Evolutionary conservation across 2,113 vertebrate genomes (phyloP).

Genomic region (Gavia stellata): DNA sequence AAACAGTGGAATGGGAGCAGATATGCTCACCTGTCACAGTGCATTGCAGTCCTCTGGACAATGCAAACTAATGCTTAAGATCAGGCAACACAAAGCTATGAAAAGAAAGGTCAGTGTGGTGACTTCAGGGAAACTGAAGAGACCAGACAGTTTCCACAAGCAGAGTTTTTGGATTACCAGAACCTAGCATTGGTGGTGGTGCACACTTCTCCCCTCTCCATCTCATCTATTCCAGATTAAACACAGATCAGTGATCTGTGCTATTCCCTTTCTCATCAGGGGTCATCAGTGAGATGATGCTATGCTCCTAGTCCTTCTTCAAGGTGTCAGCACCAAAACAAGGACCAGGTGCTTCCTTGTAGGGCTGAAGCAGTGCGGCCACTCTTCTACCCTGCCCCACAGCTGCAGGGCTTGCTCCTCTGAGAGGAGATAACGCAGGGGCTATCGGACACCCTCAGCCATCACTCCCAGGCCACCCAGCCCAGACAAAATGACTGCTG

Average conservation of each 20-base stretch:
- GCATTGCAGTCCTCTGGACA: not conserved
- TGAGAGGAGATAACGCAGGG: rapidly evolving
- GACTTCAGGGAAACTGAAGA: not conserved
- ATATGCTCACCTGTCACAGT: not conserved
- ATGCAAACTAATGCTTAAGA: not conserved
- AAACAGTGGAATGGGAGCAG: not conserved
- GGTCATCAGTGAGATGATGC: not conserved
- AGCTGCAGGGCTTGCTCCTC: not conserved
- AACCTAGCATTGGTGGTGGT: not conserved
- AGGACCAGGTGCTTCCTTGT: not conserved
- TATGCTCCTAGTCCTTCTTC: not conserved
- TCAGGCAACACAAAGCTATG: not conserved
- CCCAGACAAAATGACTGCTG: not conserved
- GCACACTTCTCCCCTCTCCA: not conserved
- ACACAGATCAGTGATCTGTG: not conserved
- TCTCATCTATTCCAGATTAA: not conserved
- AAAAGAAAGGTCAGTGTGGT: not conserved
- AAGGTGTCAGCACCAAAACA: not conserved
- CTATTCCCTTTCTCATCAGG: not conserved
- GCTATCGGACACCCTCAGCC: not conserved
- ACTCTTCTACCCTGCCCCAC: not conserved
- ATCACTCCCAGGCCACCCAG: not conserved
- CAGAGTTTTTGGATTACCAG: not conserved
- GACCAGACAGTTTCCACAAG: not conserved
- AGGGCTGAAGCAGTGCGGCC: not conserved